Evolutionary conservation across 1,140 invertebrate species (phyloP), one percentile per base, ranked within the genome.

Genomic region (Oreohelix idahoensis): DNA sequence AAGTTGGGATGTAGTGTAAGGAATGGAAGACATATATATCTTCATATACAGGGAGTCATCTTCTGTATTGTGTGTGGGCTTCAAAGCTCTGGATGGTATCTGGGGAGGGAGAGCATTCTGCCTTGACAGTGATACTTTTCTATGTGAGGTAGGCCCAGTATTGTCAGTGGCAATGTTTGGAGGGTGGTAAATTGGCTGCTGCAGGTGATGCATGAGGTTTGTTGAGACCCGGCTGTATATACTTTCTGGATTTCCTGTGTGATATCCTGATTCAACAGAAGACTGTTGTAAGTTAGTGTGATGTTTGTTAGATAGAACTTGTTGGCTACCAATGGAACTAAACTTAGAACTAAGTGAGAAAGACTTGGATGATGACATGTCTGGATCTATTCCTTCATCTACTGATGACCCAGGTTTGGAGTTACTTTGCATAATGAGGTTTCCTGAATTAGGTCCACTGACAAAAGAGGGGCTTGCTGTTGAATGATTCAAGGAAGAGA

Each of bases 301-400:
- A 39, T 39, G 39, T 38, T 73, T 73, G 17, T 66, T 66, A 35
- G 63, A 17, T 35, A 73, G 11, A 10, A 73, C n/a, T 1, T 39
- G 39, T 42, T 73, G 20, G 38, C n/a, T 73, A 45, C 71, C 42
- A n/a, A 42, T 39, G 38, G 4, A 73, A 26, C 36, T 73, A 29
- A 29, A 42, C 71, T 73, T 73, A 5, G 39, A 26, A 73, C 71
- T 23, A n/a, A 42, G 38, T 42, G 71, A 45, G 71, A 42, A 73
- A 42, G 71, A 10, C 10, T 39, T 77, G 13, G 39, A 77, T 29
- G 36, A 39, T 35, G 39, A 36, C 45, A 53, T 4, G 23, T 53
- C 75, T 45, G 11, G 10, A 1, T 75, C 73, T 13, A 79, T 79
- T 8, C 77, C 77, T 79, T 79, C 77, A 66, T 79, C 77, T 23